These are phyloP conservation scores for Marasmarcha lunaedactyla DNA, from an alignment of 2,888 invertebrate species.

Conservation along the genomic window DNA sequence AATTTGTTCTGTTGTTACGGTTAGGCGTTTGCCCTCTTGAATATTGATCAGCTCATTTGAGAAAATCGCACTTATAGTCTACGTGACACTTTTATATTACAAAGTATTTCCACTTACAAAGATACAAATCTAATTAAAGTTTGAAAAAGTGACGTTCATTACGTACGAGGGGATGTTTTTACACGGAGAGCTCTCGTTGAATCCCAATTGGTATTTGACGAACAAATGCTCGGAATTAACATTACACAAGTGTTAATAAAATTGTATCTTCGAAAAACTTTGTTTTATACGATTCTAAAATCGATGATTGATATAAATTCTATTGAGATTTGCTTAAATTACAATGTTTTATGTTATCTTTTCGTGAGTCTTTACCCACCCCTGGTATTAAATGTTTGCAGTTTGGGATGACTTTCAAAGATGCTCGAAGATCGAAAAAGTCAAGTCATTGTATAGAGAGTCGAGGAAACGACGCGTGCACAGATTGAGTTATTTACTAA, in stretches of 20 bases:
- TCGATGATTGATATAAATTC: too few relatives aligned
- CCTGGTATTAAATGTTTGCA: neutral
- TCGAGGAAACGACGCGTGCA: conserved; percentile 1
- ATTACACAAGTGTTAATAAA: too few relatives aligned
- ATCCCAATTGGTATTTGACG: too few relatives aligned
- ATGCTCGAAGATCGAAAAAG: neutral
- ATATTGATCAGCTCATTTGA: conserved; percentile 64
- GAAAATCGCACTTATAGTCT: conserved; percentile 60
- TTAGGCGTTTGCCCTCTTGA: conserved; percentile 54
- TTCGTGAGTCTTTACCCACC: neutral
- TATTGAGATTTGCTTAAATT: too few relatives aligned
- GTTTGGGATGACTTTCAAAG: neutral
- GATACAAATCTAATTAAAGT: conserved; percentile 21
- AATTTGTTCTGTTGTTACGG: conserved; percentile 65
- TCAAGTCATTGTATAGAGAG: conserved; percentile 9
- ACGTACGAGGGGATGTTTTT: neutral
- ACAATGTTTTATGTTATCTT: too few relatives aligned
- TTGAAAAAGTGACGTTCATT: conserved; percentile 5
- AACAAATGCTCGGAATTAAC: too few relatives aligned
- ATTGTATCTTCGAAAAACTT: too few relatives aligned
- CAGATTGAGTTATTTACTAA: conserved; percentile 1
- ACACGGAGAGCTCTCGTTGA: neutral
- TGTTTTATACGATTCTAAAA: too few relatives aligned
- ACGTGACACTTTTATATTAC: conserved; percentile 54
- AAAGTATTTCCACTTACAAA: conserved; percentile 25